phyloP scores from a whole-genome alignment of 2,113 vertebrate species.

The Collichthys lucidus region DNA sequence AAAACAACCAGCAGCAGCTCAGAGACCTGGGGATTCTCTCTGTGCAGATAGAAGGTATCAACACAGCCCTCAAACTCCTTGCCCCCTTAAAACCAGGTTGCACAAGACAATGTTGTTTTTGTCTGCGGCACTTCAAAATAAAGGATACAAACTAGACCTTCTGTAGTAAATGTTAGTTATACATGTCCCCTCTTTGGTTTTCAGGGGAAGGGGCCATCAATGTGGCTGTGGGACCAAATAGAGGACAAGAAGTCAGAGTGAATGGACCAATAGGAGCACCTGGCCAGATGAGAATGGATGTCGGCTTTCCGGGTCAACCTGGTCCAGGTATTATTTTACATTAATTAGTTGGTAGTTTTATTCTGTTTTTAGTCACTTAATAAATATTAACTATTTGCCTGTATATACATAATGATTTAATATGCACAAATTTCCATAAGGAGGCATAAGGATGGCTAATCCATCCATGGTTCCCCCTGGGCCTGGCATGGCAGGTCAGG shows the following conservation, averaged over 20 bases:
- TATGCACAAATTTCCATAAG: conserved; percentile 54
- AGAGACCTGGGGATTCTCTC: conserved; percentile 98
- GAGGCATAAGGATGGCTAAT: conserved; percentile 88
- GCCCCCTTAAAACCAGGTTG: background rate
- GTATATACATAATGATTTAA: background rate
- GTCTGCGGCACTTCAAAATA: background rate
- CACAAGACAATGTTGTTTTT: background rate
- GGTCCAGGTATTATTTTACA: conserved; percentile 86
- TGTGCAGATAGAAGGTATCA: conserved; percentile 96
- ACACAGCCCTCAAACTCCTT: no score
- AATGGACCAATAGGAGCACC: conserved; percentile 92
- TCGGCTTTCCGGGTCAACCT: conserved; percentile 89
- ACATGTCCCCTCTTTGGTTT: conserved; percentile 27
- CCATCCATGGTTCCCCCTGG: conserved; percentile 92
- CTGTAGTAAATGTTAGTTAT: background rate
- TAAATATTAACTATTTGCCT: background rate
- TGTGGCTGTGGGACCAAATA: conserved; percentile 90
- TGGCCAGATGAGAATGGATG: conserved; percentile 90
- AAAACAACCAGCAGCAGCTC: conserved; percentile 98
- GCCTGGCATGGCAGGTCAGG: conserved; percentile 87
- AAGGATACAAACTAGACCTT: background rate
- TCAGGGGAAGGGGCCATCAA: conserved; percentile 98
- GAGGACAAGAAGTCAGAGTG: conserved; percentile 93
- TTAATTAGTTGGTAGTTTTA: background rate
- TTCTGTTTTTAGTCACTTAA: background rate